phyloP scores from a whole-genome alignment of 1,140 invertebrate genomes.

The Apis dorsata region DNA sequence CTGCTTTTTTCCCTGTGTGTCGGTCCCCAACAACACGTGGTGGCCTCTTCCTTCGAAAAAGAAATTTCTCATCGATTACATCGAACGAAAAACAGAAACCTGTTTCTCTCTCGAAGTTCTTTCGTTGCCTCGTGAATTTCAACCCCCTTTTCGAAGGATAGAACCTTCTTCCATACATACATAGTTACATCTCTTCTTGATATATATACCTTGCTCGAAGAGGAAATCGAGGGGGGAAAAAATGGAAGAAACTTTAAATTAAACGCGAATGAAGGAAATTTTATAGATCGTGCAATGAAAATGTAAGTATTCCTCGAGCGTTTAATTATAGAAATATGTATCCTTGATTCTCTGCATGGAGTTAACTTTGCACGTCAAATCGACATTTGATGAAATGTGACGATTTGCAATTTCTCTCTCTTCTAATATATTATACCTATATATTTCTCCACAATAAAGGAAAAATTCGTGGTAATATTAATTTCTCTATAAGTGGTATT shows the following conservation, averaged over 20 bases:
- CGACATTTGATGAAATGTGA: too few relatives aligned
- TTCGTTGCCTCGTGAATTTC: neutral
- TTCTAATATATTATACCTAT: too few relatives aligned
- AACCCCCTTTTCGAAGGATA: too few relatives aligned
- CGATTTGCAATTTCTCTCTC: too few relatives aligned
- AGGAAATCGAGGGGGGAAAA: neutral
- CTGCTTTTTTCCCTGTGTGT: constrained; percentile 37
- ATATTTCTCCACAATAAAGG: too few relatives aligned
- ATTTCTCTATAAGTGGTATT: too few relatives aligned
- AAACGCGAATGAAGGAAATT: neutral
- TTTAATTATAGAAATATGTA: too few relatives aligned
- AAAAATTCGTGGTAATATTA: too few relatives aligned
- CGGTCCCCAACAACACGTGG: neutral
- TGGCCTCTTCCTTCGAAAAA: constrained; percentile 2
- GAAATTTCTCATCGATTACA: constrained; percentile 26
- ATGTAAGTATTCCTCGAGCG: too few relatives aligned
- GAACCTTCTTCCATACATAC: neutral
- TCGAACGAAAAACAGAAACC: neutral
- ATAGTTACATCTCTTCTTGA: too few relatives aligned
- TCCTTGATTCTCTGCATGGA: too few relatives aligned
- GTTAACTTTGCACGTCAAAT: too few relatives aligned
- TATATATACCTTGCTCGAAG: neutral
- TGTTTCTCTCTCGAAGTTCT: neutral
- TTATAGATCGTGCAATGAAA: neutral
- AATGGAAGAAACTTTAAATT: neutral